Base-by-base conservation (phyloP, 2,888 invertebrate species). In the Beris morrisii region DNA sequence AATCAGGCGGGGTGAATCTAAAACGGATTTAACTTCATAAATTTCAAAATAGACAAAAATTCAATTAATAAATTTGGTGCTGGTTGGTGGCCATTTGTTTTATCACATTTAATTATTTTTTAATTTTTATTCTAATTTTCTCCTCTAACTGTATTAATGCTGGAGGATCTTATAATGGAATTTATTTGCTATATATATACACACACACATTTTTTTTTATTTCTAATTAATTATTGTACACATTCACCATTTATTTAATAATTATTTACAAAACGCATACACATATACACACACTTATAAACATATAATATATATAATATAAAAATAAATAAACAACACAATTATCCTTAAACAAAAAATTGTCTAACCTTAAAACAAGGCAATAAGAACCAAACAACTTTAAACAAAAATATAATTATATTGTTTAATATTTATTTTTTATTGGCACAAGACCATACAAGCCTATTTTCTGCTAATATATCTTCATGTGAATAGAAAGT, bases 401-500 rank as follows among this genome's bases (percentile, higher is more conserved):
- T 38, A 32, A 58, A 45, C 46, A 53, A 59, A 38, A 54, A 44
- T 58, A 31, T 65, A 44, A 54, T 31, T 45, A 46, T 66, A 52
- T 45, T 53, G 46, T 32, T 59, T 53, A 54, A 31, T 54, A 53
- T 52, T 59, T 59, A 66, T 59, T 59, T 48, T 48, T 54, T 44
- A 44, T 59, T 45, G 54, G n/a, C 48, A 38, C 38, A 38, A 38
- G 38, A 38, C 9, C 38, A 5, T 48, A n/a, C 48, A 6, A 48
- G 48, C n/a, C n/a, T 15, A 48, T 48, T 7, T 48, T 48, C 48
- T 48, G n/a, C n/a, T 48, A 48, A 48, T 13, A n/a, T 63, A 67
- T 32, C 44, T 43, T 44, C 45, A 63, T 68, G 68, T 68, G 68
- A 64, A 68, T 68, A 68, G 65, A 65, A 63, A 68, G 66, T 63